These are phyloP conservation scores for Orthonyx spaldingii DNA, from an alignment of 2,113 vertebrate species.

Conservation along the genomic window DNA sequence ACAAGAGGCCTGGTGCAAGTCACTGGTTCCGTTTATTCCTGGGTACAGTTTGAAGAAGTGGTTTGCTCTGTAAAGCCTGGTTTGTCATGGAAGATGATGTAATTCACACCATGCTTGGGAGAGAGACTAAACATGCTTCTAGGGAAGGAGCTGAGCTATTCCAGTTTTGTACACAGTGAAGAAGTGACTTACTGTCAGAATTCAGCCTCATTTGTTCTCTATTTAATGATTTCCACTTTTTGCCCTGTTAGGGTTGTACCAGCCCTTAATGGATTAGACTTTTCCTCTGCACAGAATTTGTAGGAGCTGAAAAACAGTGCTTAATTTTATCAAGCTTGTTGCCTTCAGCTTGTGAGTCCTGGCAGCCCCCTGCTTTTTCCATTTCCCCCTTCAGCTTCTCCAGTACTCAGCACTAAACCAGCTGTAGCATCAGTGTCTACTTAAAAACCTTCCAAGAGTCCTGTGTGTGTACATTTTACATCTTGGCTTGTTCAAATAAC, in stretches of 20 bases:
- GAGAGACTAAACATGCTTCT: neutral
- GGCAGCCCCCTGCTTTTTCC: conserved; percentile 14
- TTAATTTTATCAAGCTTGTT: neutral
- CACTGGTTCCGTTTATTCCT: neutral
- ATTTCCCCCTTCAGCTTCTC: neutral
- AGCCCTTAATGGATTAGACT: neutral
- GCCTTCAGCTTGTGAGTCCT: neutral
- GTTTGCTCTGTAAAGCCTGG: neutral
- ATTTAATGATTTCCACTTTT: neutral
- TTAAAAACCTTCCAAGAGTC: neutral
- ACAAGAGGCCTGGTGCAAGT: neutral
- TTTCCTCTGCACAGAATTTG: neutral
- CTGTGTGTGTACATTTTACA: neutral
- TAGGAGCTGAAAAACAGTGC: neutral
- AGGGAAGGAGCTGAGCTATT: neutral
- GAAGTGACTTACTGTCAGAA: neutral
- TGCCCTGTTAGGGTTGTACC: neutral
- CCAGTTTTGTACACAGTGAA: neutral
- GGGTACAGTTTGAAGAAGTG: neutral
- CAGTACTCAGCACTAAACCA: neutral
- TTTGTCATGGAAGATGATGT: conserved; percentile 13
- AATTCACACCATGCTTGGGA: neutral
- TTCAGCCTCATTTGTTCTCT: neutral
- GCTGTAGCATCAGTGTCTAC: neutral
- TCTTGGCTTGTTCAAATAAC: neutral